Conservation (phyloP, 2,113 vertebrate genomes). For the Hippocampus abdominalis region DNA sequence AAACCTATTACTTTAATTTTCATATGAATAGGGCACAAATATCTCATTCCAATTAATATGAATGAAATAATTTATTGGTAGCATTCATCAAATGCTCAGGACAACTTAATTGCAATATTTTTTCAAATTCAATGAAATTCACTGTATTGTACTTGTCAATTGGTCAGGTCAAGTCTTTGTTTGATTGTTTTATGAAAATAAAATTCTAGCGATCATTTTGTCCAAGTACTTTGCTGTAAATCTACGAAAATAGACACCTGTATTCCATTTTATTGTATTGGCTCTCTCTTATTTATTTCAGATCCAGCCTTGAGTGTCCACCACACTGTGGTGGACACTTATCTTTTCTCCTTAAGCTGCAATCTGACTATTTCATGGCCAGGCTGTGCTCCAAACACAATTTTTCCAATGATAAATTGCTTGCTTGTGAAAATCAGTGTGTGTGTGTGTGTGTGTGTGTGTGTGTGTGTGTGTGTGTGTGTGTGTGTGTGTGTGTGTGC, state of each 20-base stretch:
- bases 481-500: constrained; percentile 11
- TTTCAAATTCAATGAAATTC: background rate
- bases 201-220: background rate
- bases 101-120: background rate
- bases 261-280: background rate
- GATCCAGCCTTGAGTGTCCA: background rate
- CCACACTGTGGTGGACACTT: background rate
- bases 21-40: no score
- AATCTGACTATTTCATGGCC: background rate
- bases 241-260: background rate
- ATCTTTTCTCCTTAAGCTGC: background rate
- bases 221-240: background rate
- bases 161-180: background rate
- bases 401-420: constrained; percentile 4
- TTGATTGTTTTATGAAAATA: background rate
- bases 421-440: background rate
- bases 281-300: background rate
- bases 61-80: background rate
- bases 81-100: background rate
- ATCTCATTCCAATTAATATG: no score
- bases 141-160: background rate
- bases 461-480: background rate
- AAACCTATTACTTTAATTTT: background rate
- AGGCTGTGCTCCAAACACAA: background rate
- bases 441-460: constrained; percentile 6